phyloP scores from a whole-genome alignment of 1,140 invertebrate genomes.

The Solen grandis region DNA sequence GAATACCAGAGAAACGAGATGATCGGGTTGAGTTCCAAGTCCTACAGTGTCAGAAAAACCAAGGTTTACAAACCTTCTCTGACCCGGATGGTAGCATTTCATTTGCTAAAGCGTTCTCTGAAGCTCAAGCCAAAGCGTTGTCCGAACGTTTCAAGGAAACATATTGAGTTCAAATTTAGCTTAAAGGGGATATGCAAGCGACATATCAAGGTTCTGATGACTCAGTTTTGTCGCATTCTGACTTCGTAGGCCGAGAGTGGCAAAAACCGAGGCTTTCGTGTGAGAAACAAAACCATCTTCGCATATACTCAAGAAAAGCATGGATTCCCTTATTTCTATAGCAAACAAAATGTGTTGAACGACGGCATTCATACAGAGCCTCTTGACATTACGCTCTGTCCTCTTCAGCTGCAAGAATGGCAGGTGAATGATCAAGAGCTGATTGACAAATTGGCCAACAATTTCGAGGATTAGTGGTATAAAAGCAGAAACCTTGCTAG shows the following conservation, averaged over 20 bases:
- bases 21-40: conserved; percentile 41
- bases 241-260: background rate
- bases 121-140: conserved; percentile 22
- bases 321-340: conserved; percentile 43
- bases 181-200: conserved; percentile 46
- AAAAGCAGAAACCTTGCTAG: background rate
- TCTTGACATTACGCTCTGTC: conserved; percentile 9
- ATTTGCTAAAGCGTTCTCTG: background rate
- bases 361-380: conserved; percentile 30
- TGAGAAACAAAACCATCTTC: conserved; percentile 30
- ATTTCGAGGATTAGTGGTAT: conserved; percentile 1
- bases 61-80: background rate
- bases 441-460: background rate
- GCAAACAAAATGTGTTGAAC: conserved; percentile 22
- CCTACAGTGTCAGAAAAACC: conserved; percentile 41
- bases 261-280: conserved; percentile 23
- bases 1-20: conserved; percentile 52
- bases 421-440: conserved; percentile 14
- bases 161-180: conserved; percentile 36
- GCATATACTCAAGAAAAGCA: conserved; percentile 19
- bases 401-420: background rate
- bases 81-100: background rate
- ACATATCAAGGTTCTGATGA: background rate
- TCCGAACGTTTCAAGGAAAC: background rate
- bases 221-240: background rate